These are phyloP conservation scores for Arvicola amphibius DNA, from an alignment of 2,797 vertebrate species.

Conservation along the genomic window DNA sequence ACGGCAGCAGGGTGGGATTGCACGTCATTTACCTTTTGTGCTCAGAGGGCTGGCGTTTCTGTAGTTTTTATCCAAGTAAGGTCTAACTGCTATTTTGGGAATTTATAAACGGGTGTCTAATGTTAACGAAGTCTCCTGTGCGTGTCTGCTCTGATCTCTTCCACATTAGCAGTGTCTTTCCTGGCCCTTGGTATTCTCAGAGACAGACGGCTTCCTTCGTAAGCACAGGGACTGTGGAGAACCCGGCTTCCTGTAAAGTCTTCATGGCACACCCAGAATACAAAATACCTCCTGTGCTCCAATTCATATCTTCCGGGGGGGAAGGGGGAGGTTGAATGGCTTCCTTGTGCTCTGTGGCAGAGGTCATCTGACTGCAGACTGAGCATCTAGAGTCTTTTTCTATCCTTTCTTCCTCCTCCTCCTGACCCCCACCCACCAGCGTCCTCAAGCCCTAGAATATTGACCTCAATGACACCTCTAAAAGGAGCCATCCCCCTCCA, in stretches of 20 bases:
- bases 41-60: neutral
- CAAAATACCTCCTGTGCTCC: neutral
- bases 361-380: neutral
- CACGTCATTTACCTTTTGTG: neutral
- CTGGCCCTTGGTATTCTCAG: neutral
- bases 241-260: neutral
- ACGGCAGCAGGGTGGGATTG: neutral
- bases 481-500: neutral
- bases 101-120: neutral
- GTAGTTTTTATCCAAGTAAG: neutral
- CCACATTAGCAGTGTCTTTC: neutral
- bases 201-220: neutral
- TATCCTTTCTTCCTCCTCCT: neutral
- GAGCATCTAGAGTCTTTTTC: neutral
- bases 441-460: no score
- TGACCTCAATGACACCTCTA: no score
- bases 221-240: neutral
- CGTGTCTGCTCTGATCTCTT: neutral
- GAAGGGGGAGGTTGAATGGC: no score
- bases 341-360: neutral
- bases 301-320: neutral
- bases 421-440: neutral
- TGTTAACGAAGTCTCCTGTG: neutral
- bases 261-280: neutral
- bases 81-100: neutral